Evolutionary conservation across 2,113 vertebrate species (phyloP), one percentile per base, ranked within the genome.

Genomic region (Seriola quinqueradiata): DNA sequence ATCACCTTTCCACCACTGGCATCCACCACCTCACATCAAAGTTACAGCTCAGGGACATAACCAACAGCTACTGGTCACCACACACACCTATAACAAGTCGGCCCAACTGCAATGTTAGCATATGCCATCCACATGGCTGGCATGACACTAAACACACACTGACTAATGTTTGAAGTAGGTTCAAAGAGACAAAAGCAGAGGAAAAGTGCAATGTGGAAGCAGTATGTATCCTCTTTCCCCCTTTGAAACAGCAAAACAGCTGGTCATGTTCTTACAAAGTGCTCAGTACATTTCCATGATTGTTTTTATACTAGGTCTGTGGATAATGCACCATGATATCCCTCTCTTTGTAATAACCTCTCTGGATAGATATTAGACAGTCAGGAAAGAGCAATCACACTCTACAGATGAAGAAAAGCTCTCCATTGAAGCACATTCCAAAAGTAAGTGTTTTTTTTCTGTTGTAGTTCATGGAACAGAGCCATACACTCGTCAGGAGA

Each of bases 71-170:
- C 87, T 84, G 92, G 93, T 93, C 94, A 93, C 92, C 85, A 85
- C 70, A 89, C 86, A 86, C 86, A 88, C 85, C 76, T 77, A 95
- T 84, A 95, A 93, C 89, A 89, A 92, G 69, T 83, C 77, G 48
- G 87, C 80, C 89, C 94, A 87, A 72, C 79, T 88, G 65, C 83
- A 91, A 89, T 89, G 92, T 93, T 92, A 94, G 92, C 96, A 97
- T 96, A 96, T 96, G 96, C 94, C 95, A 95, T 95, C 92, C 97
- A 97, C 96, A 96, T 97, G 96, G 95, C 94, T 95, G 95, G 95
- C 95, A 96, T 79, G 87, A 94, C 95, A 95, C 95, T 95, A 95
- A 95, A 96, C 94, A 85, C 88, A 89, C 92, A 93, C 64, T 78
- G 89, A 84, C 90, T 90, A 80, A 93, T 93, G 94, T 95, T 95